A percentile compares a stretch with the other conserved stretches of the same genome.
Evolutionary conservation across 2,888 invertebrate species (phyloP).

Genomic region (Spilarctia lutea): DNA sequence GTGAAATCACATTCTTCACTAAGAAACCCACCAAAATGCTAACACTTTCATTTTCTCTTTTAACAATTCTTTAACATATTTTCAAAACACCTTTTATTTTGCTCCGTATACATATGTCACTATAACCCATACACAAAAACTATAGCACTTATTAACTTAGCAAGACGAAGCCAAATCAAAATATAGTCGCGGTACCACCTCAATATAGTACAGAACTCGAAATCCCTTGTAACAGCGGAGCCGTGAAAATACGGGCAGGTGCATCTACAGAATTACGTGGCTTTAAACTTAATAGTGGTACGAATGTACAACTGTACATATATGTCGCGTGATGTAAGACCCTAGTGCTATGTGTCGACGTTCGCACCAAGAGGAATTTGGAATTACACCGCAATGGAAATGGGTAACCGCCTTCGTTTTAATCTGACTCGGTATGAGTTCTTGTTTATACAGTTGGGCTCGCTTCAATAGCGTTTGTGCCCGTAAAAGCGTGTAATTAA

Average conservation of each 20-base stretch:
- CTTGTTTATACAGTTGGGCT: constrained; percentile 38
- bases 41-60: neutral
- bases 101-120: neutral
- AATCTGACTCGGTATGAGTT: constrained; percentile 50
- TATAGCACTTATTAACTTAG: constrained; percentile 32
- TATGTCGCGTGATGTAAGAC: constrained; percentile 57
- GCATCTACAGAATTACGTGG: constrained; percentile 70
- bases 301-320: constrained; percentile 24
- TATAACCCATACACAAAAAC: too few relatives aligned
- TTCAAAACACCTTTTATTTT: neutral
- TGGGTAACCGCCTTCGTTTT: constrained; percentile 55
- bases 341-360: constrained; percentile 57
- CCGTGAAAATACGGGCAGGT: constrained; percentile 72
- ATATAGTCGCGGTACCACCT: constrained; percentile 51
- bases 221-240: constrained; percentile 53
- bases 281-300: constrained; percentile 67
- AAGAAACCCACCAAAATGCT: too few relatives aligned
- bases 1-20: too few relatives aligned
- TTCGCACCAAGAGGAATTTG: constrained; percentile 60
- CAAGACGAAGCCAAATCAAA: constrained; percentile 38
- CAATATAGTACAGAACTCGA: constrained; percentile 55
- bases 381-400: constrained; percentile 61
- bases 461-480: constrained; percentile 20
- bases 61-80: neutral
- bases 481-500: constrained; percentile 33